phyloP scores from a whole-genome alignment of 1,140 invertebrate genomes.

The Zophobas atratus region DNA sequence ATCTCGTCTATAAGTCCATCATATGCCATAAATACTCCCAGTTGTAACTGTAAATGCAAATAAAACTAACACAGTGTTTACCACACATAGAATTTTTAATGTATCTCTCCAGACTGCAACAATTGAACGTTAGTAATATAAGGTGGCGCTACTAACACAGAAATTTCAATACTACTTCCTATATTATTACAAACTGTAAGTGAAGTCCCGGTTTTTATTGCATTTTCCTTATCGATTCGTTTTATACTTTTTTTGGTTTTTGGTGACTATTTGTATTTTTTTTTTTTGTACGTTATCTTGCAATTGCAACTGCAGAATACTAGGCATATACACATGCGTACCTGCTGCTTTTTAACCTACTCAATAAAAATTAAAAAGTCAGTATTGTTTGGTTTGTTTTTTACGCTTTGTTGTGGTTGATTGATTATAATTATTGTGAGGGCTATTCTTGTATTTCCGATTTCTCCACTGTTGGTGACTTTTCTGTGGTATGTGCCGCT shows the following conservation, averaged over 20 bases:
- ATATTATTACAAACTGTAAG: slow-evolving; percentile 17
- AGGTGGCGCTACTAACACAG: slow-evolving; percentile 35
- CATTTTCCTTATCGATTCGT: slow-evolving; percentile 26
- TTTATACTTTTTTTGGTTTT: slow-evolving; percentile 36
- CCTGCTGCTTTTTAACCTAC: slow-evolving; percentile 42
- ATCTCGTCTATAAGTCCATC: slow-evolving; percentile 27
- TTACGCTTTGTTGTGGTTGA: slow-evolving; percentile 56
- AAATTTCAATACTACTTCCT: slow-evolving; percentile 35
- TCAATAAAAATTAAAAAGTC: slow-evolving; percentile 45
- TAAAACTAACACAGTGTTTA: slow-evolving; percentile 30
- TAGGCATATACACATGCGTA: slow-evolving; percentile 44
- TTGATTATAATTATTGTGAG: slow-evolving; percentile 45
- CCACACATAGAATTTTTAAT: slow-evolving; percentile 39
- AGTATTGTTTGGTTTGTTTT: slow-evolving; percentile 57
- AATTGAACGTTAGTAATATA: slow-evolving; percentile 34
- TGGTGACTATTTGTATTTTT: slow-evolving; percentile 19
- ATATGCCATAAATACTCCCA: slow-evolving; percentile 47
- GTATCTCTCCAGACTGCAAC: slow-evolving; percentile 39
- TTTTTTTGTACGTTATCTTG: slow-evolving; percentile 37
- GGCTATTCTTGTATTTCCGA: slow-evolving; percentile 37
- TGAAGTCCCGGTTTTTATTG: slow-evolving; percentile 22
- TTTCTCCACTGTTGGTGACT: slow-evolving; percentile 43
- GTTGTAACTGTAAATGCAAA: slow-evolving; percentile 46
- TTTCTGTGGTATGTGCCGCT: slow-evolving; percentile 36
- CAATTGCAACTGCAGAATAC: slow-evolving; percentile 49